phyloP scores from a whole-genome alignment of 2,797 vertebrate genomes.

The Halcyon leucocephala region DNA sequence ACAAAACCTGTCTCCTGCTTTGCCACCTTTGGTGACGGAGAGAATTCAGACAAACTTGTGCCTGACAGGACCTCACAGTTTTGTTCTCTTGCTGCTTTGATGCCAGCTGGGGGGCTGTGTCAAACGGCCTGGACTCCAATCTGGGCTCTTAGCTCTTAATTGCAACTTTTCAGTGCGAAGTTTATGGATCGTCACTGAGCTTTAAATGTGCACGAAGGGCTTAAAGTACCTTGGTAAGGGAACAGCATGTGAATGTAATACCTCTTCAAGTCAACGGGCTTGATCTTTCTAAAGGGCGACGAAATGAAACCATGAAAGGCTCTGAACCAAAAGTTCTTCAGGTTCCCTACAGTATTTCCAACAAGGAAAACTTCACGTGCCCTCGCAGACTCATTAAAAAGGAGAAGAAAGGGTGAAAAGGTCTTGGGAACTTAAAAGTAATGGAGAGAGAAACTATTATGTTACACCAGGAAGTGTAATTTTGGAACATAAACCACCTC shows the following conservation, averaged over 20 bases:
- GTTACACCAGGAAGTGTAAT: background rate
- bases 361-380: background rate
- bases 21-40: background rate
- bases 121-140: background rate
- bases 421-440: background rate
- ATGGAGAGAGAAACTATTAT: background rate
- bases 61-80: background rate
- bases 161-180: background rate
- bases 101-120: background rate
- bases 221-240: background rate
- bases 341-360: background rate
- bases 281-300: background rate
- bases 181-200: background rate
- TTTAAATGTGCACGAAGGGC: background rate
- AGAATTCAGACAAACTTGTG: conserved; percentile 4
- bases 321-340: background rate
- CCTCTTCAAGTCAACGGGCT: background rate
- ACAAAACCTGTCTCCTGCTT: background rate
- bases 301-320: background rate
- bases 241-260: background rate
- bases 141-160: background rate
- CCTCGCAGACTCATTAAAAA: background rate
- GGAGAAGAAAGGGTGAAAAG: background rate
- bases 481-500: background rate
- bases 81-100: background rate